Base-by-base conservation (phyloP, 2,113 vertebrate genomes). In the Pachypanchax playfairii region DNA sequence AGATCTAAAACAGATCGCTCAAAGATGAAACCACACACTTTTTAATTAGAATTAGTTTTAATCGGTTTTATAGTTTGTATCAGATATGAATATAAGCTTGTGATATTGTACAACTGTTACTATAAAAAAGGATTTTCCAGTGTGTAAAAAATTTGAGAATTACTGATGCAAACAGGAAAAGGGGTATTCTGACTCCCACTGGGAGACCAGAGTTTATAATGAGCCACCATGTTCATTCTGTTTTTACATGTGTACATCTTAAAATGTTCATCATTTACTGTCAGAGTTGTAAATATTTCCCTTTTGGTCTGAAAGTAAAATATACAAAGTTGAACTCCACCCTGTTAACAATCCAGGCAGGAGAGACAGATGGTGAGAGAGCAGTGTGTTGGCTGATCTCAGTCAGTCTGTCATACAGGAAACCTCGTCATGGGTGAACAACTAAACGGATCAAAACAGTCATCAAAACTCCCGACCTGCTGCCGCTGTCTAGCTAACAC, bases 321-420 rank as follows among this genome's bases (percentile, higher is more conserved):
- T 51, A 39, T 17, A 43, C 11, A 49, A 20, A 9, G 21, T 15
- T 53, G 1, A 71, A 29, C 38, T 57, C 41, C 73, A 44, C 5
- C 46, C 51, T 58, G 69, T 74, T 54, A 44, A 54, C 65, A 38
- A 62, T 28, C 20, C 17, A 44, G 4, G n/a, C 35, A 26, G 62
- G 18, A 18, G 43, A 39, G 25, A 52, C 57, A 5, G 75, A 77
- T 65, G 65, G 65, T 39, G 52, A 31, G 2, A 46, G 46, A 50
- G 33, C 17, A 25, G 38, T 5, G 5, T 5, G 18, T 35, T 26
- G 80, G 20, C 1, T 26, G 22, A 69, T 50, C 58, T 76, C 48
- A 3, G 65, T 21, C 26, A 9, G 15, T 22, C 58, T 33, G 48
- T 68, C 70, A 65, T 61, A 62, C 64, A 36, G 11, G 29, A 26